Percentiles rank a stretch among this genome's conserved stretches.
These are phyloP conservation scores for Drosophila longiperda DNA, from an alignment of 2,888 invertebrate genomes.

Conservation along the genomic window DNA sequence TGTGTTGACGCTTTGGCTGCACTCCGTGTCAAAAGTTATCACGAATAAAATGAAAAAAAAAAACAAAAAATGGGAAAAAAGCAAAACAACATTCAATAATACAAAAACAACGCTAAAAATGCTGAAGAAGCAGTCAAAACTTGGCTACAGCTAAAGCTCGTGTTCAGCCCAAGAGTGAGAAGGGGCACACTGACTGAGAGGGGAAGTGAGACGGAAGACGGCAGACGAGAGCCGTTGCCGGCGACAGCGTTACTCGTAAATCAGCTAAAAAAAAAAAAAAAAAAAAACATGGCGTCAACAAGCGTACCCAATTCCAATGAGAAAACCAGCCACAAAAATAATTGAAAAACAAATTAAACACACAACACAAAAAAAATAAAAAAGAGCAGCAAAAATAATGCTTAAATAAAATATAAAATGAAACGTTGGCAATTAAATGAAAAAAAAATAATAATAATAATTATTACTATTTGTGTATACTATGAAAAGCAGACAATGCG, in stretches of 20 bases:
- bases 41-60: neutral
- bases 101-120: conserved; percentile 17
- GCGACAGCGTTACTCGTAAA: conserved; percentile 43
- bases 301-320: conserved; percentile 73
- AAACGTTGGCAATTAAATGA: conserved; percentile 78
- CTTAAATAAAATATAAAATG: conserved; percentile 78
- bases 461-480: conserved; percentile 43
- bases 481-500: conserved; percentile 35
- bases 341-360: conserved; percentile 80
- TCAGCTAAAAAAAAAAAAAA: conserved; percentile 62
- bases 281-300: conserved; percentile 79
- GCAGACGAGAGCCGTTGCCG: conserved; percentile 1
- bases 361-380: conserved; percentile 31
- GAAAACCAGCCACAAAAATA: conserved; percentile 71
- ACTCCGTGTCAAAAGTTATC: conserved; percentile 70
- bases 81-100: conserved; percentile 37
- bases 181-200: no score
- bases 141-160: conserved; percentile 39
- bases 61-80: neutral
- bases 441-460: conserved; percentile 31
- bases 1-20: conserved; percentile 21
- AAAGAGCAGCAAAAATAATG: conserved; percentile 36
- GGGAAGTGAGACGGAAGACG: no score
- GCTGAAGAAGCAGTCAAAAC: conserved; percentile 37
- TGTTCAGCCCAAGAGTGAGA: conserved; percentile 11